phyloP scores from a whole-genome alignment of 2,888 invertebrate genomes.

The Sipha maydis region DNA sequence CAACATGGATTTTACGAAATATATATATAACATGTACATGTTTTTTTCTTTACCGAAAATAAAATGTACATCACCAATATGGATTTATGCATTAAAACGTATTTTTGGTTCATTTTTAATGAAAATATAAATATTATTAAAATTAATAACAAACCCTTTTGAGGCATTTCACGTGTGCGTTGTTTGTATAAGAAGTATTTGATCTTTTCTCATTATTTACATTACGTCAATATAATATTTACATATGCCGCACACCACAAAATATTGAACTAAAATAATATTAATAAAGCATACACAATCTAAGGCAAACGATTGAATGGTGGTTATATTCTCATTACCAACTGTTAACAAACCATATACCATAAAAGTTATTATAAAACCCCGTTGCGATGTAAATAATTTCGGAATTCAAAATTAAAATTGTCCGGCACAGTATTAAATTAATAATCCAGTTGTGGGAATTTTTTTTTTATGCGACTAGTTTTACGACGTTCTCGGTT shows the following conservation, averaged over 20 bases:
- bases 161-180: too few relatives aligned
- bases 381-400: constrained; percentile 34
- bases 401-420: constrained; percentile 38
- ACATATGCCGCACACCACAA: background rate
- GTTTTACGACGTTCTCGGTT: background rate
- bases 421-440: background rate
- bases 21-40: too few relatives aligned
- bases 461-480: constrained; percentile 3
- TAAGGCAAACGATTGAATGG: background rate
- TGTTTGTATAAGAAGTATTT: background rate
- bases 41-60: too few relatives aligned
- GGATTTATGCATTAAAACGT: too few relatives aligned
- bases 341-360: background rate
- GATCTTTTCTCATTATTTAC: background rate
- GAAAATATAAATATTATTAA: too few relatives aligned
- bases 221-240: background rate
- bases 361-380: constrained; percentile 25
- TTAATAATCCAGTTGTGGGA: background rate
- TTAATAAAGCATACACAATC: background rate
- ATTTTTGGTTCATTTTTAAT: too few relatives aligned
- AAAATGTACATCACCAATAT: too few relatives aligned
- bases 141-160: too few relatives aligned
- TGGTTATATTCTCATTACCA: background rate
- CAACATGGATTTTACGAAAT: too few relatives aligned
- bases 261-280: background rate